Percentiles rank a stretch among this genome's conserved stretches.
phyloP scores from a whole-genome alignment of 2,888 invertebrate genomes.

The Aplocera efformata region DNA sequence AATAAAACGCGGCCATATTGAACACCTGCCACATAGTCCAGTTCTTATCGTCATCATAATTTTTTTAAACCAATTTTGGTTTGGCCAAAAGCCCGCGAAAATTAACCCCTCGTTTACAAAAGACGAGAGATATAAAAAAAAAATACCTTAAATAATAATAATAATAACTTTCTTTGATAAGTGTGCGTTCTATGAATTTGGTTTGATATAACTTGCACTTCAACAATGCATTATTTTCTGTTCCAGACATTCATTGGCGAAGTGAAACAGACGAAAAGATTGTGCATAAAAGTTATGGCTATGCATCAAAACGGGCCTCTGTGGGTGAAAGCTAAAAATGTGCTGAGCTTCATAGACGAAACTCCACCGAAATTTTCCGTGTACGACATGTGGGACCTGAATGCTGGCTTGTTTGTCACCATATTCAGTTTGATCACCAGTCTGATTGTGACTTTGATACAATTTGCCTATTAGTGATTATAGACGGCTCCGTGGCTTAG shows the following conservation, averaged over 20 bases:
- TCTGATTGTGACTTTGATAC: conserved; percentile 40
- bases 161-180: no score
- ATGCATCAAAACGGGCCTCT: conserved; percentile 44
- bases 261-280: conserved; percentile 49
- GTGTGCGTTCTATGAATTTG: no score
- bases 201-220: conserved; percentile 1
- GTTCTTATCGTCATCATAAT: no score
- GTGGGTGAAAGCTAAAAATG: conserved; percentile 52
- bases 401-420: conserved; percentile 36
- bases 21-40: no score
- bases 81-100: no score
- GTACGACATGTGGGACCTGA: conserved; percentile 44
- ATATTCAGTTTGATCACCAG: conserved; percentile 39
- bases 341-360: conserved; percentile 53
- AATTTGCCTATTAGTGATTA: conserved; percentile 24
- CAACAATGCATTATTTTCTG: background rate
- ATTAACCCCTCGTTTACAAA: no score
- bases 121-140: no score
- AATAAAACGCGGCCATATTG: no score
- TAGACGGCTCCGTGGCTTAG: no score
- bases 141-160: no score
- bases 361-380: conserved; percentile 45
- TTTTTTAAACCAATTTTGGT: no score
- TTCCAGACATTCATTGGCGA: conserved; percentile 39
- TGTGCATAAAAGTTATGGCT: conserved; percentile 48